These are phyloP conservation scores for Boleophthalmus pectinirostris DNA, from an alignment of 2,113 vertebrate species.

Conservation along the genomic window DNA sequence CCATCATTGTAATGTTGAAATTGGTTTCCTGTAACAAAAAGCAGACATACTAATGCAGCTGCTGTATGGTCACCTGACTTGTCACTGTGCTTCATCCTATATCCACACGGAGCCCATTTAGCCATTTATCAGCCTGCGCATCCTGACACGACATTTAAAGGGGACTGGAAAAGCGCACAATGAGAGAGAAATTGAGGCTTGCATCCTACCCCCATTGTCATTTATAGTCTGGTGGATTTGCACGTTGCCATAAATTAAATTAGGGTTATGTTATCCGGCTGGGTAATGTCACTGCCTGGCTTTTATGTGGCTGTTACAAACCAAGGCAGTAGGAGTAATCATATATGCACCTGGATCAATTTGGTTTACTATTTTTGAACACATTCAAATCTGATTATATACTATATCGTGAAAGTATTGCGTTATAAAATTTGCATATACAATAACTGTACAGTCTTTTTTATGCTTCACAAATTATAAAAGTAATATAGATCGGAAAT, in stretches of 20 bases:
- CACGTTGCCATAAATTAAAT: slow-evolving; percentile 4
- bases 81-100: slow-evolving; percentile 37
- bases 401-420: not conserved
- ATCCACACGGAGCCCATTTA: slow-evolving; percentile 45
- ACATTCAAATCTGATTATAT: not conserved
- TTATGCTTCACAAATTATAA: not conserved
- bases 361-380: not conserved
- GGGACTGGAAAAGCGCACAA: slow-evolving; percentile 15
- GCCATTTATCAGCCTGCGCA: slow-evolving; percentile 36
- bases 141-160: slow-evolving; percentile 40
- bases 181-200: slow-evolving; percentile 10
- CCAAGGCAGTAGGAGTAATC: not conserved
- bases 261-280: not conserved
- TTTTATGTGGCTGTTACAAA: slow-evolving; percentile 1
- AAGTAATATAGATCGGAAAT: not conserved
- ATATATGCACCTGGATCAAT: slow-evolving; percentile 1
- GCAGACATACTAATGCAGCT: slow-evolving; percentile 25
- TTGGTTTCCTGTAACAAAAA: slow-evolving; percentile 21
- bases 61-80: slow-evolving; percentile 27
- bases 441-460: not conserved
- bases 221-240: not conserved
- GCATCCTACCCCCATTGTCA: not conserved
- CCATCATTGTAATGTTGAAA: slow-evolving; percentile 4
- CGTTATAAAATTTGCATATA: not conserved
- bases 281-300: not conserved